phyloP scores from a whole-genome alignment of 2,797 vertebrate genomes.

The Morus bassanus region DNA sequence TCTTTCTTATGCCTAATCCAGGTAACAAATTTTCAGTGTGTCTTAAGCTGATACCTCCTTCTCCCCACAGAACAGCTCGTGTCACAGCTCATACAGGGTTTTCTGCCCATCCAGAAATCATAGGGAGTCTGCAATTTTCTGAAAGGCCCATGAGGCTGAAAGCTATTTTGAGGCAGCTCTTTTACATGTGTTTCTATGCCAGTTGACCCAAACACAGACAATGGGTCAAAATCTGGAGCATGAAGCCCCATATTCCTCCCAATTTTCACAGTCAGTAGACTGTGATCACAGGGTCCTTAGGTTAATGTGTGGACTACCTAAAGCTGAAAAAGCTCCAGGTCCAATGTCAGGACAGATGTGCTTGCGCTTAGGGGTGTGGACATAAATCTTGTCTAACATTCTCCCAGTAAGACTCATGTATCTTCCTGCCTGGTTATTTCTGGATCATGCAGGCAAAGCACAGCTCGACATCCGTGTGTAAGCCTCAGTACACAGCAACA shows the following conservation, averaged over 20 bases:
- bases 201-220: not conserved
- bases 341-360: not conserved
- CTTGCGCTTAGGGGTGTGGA: not conserved
- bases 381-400: not conserved
- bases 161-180: not conserved
- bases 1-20: not conserved
- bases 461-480: accelerated
- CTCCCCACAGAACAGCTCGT: not conserved
- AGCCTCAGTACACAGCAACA: too few species aligned
- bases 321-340: not conserved
- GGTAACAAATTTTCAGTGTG: not conserved
- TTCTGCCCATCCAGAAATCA: accelerated
- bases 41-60: not conserved
- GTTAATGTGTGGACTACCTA: not conserved
- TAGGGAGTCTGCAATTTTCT: not conserved
- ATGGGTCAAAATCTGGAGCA: not conserved
- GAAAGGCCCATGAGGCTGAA: not conserved
- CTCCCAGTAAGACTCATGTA: not conserved
- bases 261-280: not conserved
- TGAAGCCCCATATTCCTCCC: not conserved
- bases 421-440: not conserved
- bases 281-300: not conserved
- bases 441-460: not conserved
- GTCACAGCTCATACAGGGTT: not conserved
- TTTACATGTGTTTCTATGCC: accelerated